Percentiles rank a stretch among this genome's conserved stretches.
Evolutionary conservation across 2,797 vertebrate species (phyloP).

Genomic region (Moxostoma hubbsi): DNA sequence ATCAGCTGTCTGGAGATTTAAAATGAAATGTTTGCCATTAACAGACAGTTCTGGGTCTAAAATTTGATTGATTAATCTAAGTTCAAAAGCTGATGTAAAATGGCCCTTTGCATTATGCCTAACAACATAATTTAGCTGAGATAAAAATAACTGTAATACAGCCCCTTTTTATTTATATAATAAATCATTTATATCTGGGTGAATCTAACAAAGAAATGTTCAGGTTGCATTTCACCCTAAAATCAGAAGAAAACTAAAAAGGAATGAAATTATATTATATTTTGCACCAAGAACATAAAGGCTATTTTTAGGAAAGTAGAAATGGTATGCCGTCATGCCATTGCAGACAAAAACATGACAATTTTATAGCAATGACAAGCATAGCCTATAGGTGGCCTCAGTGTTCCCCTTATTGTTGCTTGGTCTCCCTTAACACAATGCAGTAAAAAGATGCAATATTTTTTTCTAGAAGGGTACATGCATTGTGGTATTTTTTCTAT

Average conservation of each 20-base stretch:
- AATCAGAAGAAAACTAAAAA: not conserved
- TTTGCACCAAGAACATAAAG: not conserved
- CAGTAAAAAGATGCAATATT: no score
- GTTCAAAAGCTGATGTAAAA: not conserved
- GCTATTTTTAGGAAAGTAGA: no score
- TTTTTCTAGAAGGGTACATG: not conserved
- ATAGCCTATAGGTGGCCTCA: no score
- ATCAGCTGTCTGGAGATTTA: slow-evolving; percentile 85
- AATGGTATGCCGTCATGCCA: no score
- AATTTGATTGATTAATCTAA: not conserved
- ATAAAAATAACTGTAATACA: not conserved
- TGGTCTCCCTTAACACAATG: no score
- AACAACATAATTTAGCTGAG: not conserved
- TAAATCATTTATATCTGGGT: not conserved
- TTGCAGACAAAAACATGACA: no score
- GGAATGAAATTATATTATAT: no score
- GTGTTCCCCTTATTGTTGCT: no score
- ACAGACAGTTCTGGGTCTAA: not conserved
- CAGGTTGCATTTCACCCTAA: not conserved
- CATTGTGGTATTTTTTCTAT: not conserved
- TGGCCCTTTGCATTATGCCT: no score
- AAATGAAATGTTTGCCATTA: slow-evolving; percentile 33
- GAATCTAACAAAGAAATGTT: not conserved
- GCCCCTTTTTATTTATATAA: not conserved
- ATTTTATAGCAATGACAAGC: no score